These are phyloP conservation scores for Phoxinus phoxinus DNA, from an alignment of 2,113 vertebrate species.

Conservation along the genomic window DNA sequence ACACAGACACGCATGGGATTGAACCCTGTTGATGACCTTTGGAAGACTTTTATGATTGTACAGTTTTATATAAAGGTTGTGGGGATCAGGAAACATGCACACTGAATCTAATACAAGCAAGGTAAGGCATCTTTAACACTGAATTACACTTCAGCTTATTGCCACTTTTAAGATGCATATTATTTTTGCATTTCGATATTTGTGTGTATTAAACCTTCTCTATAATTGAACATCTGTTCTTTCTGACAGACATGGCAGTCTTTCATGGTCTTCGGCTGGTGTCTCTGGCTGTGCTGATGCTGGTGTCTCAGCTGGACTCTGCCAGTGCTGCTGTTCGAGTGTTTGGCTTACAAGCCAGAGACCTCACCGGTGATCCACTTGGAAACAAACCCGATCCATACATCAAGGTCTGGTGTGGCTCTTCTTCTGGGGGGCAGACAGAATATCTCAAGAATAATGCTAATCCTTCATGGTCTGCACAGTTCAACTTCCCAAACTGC, in stretches of 20 bases:
- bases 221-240: neutral
- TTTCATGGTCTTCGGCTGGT: neutral
- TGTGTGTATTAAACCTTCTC: neutral
- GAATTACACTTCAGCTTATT: too few species aligned
- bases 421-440: neutral
- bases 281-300: conserved; percentile 23
- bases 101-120: neutral
- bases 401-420: conserved; percentile 15
- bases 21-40: neutral
- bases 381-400: conserved; percentile 29
- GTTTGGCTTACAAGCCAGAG: neutral
- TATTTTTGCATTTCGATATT: too few species aligned
- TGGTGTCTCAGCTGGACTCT: conserved; percentile 1
- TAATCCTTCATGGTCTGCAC: neutral
- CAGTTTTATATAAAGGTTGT: neutral
- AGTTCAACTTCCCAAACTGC: conserved; percentile 4
- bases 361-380: neutral
- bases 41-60: neutral
- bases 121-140: neutral
- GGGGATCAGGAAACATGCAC: neutral
- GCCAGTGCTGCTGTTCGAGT: neutral
- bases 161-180: too few species aligned
- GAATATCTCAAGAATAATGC: too few species aligned
- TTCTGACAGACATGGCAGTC: conserved; percentile 25
- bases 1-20: neutral